Percentiles rank a stretch among this genome's conserved stretches.
These are phyloP conservation scores for Tyto alba DNA, from an alignment of 2,113 vertebrate genomes.

Conservation along the genomic window DNA sequence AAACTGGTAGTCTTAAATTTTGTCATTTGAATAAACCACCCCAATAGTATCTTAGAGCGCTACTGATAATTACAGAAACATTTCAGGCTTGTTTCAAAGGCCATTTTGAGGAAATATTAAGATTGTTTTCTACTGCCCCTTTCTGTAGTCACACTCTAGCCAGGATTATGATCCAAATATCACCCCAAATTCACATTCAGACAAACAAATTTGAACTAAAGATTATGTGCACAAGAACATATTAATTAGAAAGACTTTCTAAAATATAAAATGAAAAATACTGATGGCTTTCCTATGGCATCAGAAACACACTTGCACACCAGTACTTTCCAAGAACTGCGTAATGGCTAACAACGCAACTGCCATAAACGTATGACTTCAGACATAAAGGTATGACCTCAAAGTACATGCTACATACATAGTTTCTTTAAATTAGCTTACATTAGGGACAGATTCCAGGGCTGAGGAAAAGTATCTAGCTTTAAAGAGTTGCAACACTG, in stretches of 20 bases:
- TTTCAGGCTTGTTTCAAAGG: neutral
- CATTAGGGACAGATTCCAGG: neutral
- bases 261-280: neutral
- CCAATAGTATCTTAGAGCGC: neutral
- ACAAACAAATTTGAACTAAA: neutral
- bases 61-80: neutral
- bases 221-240: neutral
- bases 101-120: neutral
- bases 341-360: neutral
- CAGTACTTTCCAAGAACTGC: neutral
- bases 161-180: neutral
- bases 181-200: neutral
- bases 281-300: neutral
- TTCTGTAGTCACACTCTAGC: neutral
- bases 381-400: neutral
- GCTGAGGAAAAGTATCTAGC: neutral
- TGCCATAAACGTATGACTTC: neutral
- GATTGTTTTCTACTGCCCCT: neutral
- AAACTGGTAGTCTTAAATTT: neutral
- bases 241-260: neutral
- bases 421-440: slow-evolving; percentile 9
- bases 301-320: neutral
- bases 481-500: neutral
- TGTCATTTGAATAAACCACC: neutral
- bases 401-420: neutral